Evolutionary conservation across 2,113 vertebrate species (phyloP).

Genomic region (Megatriorchis doriae): DNA sequence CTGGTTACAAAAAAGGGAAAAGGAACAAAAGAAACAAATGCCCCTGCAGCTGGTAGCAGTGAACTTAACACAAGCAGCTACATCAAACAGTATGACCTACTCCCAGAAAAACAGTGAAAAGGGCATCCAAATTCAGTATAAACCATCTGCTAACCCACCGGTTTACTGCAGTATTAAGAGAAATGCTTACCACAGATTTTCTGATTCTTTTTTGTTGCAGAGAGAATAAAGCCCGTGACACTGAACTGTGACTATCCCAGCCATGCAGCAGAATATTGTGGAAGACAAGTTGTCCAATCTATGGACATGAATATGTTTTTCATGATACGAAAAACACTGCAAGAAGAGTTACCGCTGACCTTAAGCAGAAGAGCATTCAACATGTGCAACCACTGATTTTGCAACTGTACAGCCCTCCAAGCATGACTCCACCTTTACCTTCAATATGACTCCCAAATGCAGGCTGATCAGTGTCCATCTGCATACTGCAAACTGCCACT

Average conservation of each 20-base stretch:
- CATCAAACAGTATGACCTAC: neutral
- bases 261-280: neutral
- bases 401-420: neutral
- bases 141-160: neutral
- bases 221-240: neutral
- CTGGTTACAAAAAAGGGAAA: neutral
- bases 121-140: neutral
- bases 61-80: neutral
- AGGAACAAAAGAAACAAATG: neutral
- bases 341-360: neutral
- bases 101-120: neutral
- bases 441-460: neutral
- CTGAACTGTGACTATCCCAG: neutral
- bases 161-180: neutral
- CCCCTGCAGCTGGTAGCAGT: neutral
- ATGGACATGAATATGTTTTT: too few relatives aligned
- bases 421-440: neutral
- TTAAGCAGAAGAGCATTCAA: neutral
- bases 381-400: neutral
- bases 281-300: neutral
- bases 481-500: neutral
- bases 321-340: neutral
- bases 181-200: neutral
- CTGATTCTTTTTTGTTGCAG: neutral
- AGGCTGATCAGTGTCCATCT: neutral